These are phyloP conservation scores for Garrulus glandarius DNA, from an alignment of 2,797 vertebrate species.

Conservation along the genomic window DNA sequence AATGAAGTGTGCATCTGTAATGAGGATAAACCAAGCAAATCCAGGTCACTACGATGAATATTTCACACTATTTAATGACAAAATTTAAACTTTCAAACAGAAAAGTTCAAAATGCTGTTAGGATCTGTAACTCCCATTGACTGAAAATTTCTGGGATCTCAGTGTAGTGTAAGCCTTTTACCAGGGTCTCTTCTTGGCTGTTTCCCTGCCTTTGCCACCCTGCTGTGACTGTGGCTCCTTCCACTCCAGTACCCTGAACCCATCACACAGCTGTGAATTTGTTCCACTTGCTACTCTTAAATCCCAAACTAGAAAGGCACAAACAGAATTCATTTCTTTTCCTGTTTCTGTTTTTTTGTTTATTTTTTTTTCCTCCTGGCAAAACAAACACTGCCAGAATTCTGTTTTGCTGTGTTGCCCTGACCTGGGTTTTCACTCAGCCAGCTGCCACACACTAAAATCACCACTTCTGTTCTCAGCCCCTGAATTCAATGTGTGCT, in stretches of 20 bases:
- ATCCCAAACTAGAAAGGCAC: background rate
- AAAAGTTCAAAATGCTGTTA: accelerated
- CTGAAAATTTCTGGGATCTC: background rate
- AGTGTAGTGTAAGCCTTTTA: background rate
- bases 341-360: background rate
- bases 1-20: background rate
- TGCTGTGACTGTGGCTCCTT: background rate
- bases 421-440: background rate
- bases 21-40: background rate
- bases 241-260: background rate
- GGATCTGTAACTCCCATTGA: background rate
- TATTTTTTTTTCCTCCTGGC: background rate
- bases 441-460: background rate
- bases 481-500: background rate
- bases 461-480: background rate
- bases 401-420: background rate
- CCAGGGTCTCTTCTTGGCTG: background rate
- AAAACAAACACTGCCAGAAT: background rate
- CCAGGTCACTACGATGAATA: background rate
- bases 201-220: background rate
- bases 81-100: background rate
- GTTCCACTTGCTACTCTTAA: background rate
- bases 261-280: background rate
- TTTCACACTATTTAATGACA: background rate
- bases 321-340: background rate